Conservation (phyloP, 2,888 invertebrate genomes). For the Syrphus vitripennis region DNA sequence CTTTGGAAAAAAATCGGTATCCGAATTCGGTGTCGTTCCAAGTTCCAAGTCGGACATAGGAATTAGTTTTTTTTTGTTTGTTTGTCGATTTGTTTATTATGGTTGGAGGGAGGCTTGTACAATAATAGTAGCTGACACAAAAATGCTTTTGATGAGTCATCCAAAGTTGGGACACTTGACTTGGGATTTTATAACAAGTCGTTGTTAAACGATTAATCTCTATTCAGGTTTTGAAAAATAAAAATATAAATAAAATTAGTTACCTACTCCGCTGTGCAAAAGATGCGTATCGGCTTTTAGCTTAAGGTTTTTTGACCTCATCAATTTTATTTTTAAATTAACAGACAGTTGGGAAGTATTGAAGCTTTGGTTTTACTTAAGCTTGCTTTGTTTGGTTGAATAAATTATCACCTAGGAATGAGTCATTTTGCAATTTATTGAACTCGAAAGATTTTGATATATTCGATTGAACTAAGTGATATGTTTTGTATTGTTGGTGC, state of each 20-base stretch:
- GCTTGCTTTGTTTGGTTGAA: neutral
- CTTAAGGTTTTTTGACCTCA: neutral
- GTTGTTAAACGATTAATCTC: conserved; percentile 9
- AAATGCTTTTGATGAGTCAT: conserved; percentile 19
- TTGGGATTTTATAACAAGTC: neutral
- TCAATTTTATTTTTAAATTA: neutral
- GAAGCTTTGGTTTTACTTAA: neutral
- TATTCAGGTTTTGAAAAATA: neutral
- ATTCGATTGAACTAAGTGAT: too few relatives aligned
- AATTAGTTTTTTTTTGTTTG: neutral
- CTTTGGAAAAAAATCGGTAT: neutral
- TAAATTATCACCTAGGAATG: neutral
- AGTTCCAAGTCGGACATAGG: neutral
- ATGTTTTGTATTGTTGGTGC: too few relatives aligned
- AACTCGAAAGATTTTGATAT: too few relatives aligned
- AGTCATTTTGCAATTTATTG: neutral
- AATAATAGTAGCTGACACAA: neutral
- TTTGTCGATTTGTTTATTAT: neutral
- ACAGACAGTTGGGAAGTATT: neutral
- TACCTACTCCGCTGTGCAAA: neutral
- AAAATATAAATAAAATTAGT: neutral
- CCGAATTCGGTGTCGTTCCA: neutral
- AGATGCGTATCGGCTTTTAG: neutral
- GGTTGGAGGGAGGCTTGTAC: neutral
- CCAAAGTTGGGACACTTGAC: neutral